Conservation (phyloP, 2,888 invertebrate species). For the Athripsodes cinereus region DNA sequence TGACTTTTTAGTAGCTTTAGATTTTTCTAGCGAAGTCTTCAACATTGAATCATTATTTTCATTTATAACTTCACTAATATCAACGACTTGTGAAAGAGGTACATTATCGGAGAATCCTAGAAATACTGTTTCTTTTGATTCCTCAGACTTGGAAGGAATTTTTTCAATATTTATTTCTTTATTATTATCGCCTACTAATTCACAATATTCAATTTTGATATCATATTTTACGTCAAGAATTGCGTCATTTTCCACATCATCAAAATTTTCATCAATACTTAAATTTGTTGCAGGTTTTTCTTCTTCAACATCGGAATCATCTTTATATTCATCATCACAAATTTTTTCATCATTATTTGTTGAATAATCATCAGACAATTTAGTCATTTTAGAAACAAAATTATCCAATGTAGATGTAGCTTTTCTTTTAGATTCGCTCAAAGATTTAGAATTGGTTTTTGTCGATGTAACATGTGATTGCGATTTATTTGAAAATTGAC, state of each 20-base stretch:
- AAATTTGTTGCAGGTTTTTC: not conserved
- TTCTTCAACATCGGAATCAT: not conserved
- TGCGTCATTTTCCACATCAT: not conserved
- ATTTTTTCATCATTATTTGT: not conserved
- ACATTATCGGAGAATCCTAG: constrained; percentile 39
- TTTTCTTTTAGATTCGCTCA: constrained; percentile 23
- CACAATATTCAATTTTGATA: not conserved
- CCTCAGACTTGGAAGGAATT: not conserved
- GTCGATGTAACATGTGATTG: not conserved
- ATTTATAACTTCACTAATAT: constrained; percentile 35
- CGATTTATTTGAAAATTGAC: constrained; percentile 21
- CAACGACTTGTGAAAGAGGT: constrained; percentile 42
- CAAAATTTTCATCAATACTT: not conserved
- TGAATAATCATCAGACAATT: constrained; percentile 15
- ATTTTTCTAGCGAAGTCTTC: constrained; percentile 36
- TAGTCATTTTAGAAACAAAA: constrained; percentile 31
- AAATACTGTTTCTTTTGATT: constrained; percentile 34
- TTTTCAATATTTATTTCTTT: not conserved
- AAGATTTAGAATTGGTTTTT: constrained; percentile 6
- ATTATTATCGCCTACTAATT: not conserved
- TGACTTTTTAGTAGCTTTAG: constrained; percentile 35
- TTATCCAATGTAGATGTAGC: constrained; percentile 17
- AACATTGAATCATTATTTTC: constrained; percentile 2
- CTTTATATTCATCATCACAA: not conserved
- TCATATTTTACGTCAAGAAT: not conserved